Evolutionary conservation across 2,888 invertebrate species (phyloP), one percentile per base, ranked within the genome.

Genomic region (Pharmacophagus antenor): DNA sequence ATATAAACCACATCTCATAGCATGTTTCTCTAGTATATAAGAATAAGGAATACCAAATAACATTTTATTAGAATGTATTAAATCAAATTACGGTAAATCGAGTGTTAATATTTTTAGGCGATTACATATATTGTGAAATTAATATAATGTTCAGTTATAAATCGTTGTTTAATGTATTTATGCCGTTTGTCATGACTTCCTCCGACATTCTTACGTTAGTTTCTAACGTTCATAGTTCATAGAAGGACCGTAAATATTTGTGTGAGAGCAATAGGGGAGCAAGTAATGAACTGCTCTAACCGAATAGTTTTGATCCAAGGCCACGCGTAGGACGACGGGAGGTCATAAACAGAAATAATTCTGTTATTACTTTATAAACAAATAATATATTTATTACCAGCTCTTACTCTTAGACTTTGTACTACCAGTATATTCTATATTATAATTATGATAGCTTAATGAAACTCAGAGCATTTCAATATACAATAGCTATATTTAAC

Each of bases 371-470:
- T 63, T 63, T 61, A 56, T 67, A 63, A 64, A 65, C 64, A 66
- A 65, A 65, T 65, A 63, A 65, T 61, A 60, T 62, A 65, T 67
- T 67, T 63, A 63, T 65, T 37, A 37, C n/a, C n/a, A n/a, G n/a
- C n/a, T n/a, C n/a, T n/a, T n/a, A n/a, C n/a, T n/a, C n/a, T n/a
- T n/a, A n/a, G n/a, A n/a, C n/a, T n/a, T n/a, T n/a, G n/a, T n/a
- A n/a, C n/a, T n/a, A n/a, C n/a, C n/a, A n/a, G n/a, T n/a, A n/a
- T n/a, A n/a, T n/a, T n/a, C n/a, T n/a, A n/a, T n/a, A n/a, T n/a
- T n/a, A n/a, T n/a, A n/a, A n/a, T n/a, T n/a, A n/a, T n/a, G n/a
- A n/a, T n/a, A n/a, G n/a, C n/a, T n/a, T n/a, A n/a, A n/a, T n/a
- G n/a, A n/a, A n/a, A n/a, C n/a, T n/a, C n/a, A n/a, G n/a, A n/a